Percentiles rank a stretch among this genome's conserved stretches.
These are phyloP conservation scores for Misgurnus anguillicaudatus DNA, from an alignment of 2,113 vertebrate genomes.

Conservation along the genomic window DNA sequence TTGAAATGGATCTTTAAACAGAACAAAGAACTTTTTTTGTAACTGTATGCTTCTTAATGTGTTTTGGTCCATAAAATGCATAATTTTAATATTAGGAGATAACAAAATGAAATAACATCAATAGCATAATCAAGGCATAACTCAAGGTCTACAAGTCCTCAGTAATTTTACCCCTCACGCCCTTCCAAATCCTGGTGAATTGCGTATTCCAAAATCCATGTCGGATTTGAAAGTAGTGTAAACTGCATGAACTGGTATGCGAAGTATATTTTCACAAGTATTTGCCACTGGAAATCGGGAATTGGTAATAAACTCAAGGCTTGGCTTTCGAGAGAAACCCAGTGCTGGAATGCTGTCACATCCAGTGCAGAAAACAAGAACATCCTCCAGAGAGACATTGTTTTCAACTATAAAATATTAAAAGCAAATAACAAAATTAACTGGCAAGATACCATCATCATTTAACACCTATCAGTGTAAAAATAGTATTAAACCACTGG, in stretches of 20 bases:
- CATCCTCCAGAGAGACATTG: constrained; percentile 25
- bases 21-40: neutral
- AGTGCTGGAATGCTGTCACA: constrained; percentile 33
- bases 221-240: constrained; percentile 37
- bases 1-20: neutral
- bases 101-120: neutral
- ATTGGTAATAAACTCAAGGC: no score
- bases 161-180: constrained; percentile 15
- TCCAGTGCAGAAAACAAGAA: constrained; percentile 38
- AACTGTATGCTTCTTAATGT: neutral
- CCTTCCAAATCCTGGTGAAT: constrained; percentile 46
- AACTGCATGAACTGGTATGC: constrained; percentile 13
- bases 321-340: neutral
- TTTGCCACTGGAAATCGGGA: constrained; percentile 14
- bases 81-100: neutral
- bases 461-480: no score
- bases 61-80: neutral
- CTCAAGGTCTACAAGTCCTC: neutral
- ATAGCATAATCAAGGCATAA: neutral
- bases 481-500: no score
- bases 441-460: no score
- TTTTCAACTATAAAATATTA: constrained; percentile 20
- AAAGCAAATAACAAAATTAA: neutral
- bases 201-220: constrained; percentile 41
- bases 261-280: constrained; percentile 21